Conservation (phyloP, 2,888 invertebrate species). For the Choristoneura rosaceana region DNA sequence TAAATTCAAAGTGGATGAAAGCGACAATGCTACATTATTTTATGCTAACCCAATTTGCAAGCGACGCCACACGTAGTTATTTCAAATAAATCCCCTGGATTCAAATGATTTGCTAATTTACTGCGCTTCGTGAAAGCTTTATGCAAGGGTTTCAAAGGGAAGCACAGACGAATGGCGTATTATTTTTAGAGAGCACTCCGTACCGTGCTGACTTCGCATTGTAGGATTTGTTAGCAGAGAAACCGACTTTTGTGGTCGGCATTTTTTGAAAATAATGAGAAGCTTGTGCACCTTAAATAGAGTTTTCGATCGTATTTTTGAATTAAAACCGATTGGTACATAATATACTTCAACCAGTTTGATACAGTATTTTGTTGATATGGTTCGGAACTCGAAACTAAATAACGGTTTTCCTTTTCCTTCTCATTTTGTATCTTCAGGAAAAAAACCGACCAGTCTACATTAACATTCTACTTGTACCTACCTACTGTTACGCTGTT, state of each 20-base stretch:
- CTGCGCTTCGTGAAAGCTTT: constrained; percentile 12
- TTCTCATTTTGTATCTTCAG: too few species aligned
- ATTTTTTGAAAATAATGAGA: neutral
- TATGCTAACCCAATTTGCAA: neutral
- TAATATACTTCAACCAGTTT: too few species aligned
- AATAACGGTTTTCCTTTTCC: too few species aligned
- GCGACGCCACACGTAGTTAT: neutral
- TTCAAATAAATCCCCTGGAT: neutral
- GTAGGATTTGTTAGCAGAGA: neutral
- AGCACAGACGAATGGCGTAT: constrained; percentile 3
- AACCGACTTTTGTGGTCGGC: neutral
- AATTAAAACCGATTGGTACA: neutral
- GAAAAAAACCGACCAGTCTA: too few species aligned
- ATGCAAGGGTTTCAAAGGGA: constrained; percentile 10
- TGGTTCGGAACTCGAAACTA: too few species aligned
- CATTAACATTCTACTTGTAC: too few species aligned
- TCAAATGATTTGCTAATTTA: constrained; percentile 8
- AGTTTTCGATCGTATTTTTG: neutral
- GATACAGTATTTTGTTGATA: too few species aligned
- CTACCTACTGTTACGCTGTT: too few species aligned
- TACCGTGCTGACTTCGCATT: neutral
- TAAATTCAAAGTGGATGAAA: neutral
- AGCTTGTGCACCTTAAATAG: neutral
- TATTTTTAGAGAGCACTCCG: constrained; percentile 12
- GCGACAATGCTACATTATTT: neutral